Base-by-base conservation (phyloP, 37 sponge, comb jelly and placozoan genomes). In the Ephydatia muelleri region DNA sequence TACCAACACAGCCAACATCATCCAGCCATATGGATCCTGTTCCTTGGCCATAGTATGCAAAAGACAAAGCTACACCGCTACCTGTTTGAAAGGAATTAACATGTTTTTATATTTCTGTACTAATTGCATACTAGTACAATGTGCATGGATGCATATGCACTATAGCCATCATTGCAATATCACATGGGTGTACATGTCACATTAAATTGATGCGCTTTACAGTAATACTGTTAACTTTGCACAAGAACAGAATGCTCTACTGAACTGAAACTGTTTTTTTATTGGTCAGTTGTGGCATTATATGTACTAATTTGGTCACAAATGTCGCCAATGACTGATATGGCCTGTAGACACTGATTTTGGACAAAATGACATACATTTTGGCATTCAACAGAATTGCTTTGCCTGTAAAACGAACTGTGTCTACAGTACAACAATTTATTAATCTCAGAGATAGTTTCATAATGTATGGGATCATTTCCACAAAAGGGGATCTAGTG, bases 11-110 rank as follows among this genome's bases (percentile, higher is more conserved):
- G 35, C 19, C 1, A 13, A 85, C 71, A 26, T 85, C 69, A 65
- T 80, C 86, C 33, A 79, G 65, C 36, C 37, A 67, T 31, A 85
- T 85, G 28, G 68, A 71, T 31, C 86, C 86, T 3, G 48, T 29
- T 23, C 75, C 87, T 37, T 27, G 69, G 19, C 90, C 90, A 76
- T 81, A 89, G 12, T 19, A 57, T 57, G 57, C 57, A 19, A 57
- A 21, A 57, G 57, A 21, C 57, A 57, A 57, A 57, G 19, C 57
- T 57, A 21, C 16, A 57, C 57, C 57, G 16, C 16, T 57, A 57
- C 19, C 57, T 57, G 57, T 57, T 57, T 57, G 57, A 21, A 57
- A 14, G 16, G 19, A 14, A 57, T 57, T 4, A 57, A 57, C 9
- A 57, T 19, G 16, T 57, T 57, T 57, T 21, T 57, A 21, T 19